Percentiles rank a stretch among this genome's conserved stretches.
These are phyloP conservation scores for Eristalinus sepulchralis DNA, from an alignment of 2,888 invertebrate species.

Conservation along the genomic window DNA sequence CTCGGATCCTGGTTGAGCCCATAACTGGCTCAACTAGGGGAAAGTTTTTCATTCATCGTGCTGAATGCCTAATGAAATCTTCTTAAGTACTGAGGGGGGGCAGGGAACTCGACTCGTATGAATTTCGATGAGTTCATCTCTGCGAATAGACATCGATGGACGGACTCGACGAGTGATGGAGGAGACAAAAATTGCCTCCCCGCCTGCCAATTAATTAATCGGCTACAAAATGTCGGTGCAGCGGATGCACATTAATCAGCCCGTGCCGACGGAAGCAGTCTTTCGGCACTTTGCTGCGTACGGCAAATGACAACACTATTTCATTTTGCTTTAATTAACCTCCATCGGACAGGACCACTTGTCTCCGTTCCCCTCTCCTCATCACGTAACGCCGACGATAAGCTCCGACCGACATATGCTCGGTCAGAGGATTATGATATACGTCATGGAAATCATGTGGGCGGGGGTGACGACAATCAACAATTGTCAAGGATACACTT, in stretches of 20 bases:
- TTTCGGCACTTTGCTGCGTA: not conserved
- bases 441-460: not conserved
- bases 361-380: not conserved
- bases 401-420: not conserved
- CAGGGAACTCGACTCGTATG: not conserved
- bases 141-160: not conserved
- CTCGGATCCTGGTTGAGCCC: not conserved
- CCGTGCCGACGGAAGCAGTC: not conserved
- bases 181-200: too few species aligned
- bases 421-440: not conserved
- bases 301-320: not conserved
- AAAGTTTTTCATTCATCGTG: not conserved
- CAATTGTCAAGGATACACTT: constrained; percentile 32
- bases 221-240: too few species aligned
- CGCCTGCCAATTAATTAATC: too few species aligned
- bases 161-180: too few species aligned
- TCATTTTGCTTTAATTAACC: constrained; percentile 3
- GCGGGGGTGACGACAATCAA: constrained; percentile 10
- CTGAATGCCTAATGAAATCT: not conserved
- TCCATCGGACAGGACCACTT: not conserved
- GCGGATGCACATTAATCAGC: too few species aligned
- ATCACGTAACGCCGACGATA: too few species aligned
- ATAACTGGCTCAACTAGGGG: not conserved
- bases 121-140: not conserved
- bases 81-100: not conserved